A percentile compares a stretch with the other conserved stretches of the same genome.
Evolutionary conservation across 2,797 vertebrate genomes (phyloP).

Genomic region (Sternarchorhynchus goeldii): DNA sequence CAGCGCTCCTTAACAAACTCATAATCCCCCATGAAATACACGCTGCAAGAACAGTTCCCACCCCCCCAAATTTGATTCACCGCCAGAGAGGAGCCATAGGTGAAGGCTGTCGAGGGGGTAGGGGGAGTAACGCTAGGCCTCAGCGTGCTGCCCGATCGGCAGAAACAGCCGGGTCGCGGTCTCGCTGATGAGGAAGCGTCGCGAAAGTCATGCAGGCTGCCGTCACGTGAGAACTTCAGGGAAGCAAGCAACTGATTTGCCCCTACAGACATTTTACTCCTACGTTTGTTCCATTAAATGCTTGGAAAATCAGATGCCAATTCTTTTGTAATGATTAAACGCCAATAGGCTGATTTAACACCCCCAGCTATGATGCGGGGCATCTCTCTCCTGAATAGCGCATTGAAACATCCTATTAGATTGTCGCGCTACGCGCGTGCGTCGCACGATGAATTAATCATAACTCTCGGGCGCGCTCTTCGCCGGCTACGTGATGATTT

Average conservation of each 20-base stretch:
- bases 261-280: conserved; percentile 6
- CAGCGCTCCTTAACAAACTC: conserved; percentile 45
- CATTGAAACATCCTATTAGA: conserved; percentile 53
- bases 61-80: conserved; percentile 34
- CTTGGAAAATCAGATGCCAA: conserved; percentile 62
- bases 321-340: conserved; percentile 71
- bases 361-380: background rate
- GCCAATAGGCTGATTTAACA: conserved; percentile 70
- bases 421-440: conserved; percentile 47
- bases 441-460: conserved; percentile 55
- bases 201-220: conserved; percentile 16
- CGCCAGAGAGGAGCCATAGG: conserved; percentile 66
- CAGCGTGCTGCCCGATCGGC: conserved; percentile 20
- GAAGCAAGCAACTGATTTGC: conserved; percentile 8
- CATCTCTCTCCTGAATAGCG: conserved; percentile 18
- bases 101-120: conserved; percentile 69
- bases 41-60: conserved; percentile 33
- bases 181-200: conserved; percentile 6
- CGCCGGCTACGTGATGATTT: conserved; percentile 49
- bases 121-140: conserved; percentile 33
- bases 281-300: conserved; percentile 28
- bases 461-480: conserved; percentile 46
- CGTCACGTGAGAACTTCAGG: conserved; percentile 30
- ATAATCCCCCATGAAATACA: conserved; percentile 51
- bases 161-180: conserved; percentile 15